phyloP scores from a whole-genome alignment of 2,113 vertebrate genomes.

The Muscicapa adusta region DNA sequence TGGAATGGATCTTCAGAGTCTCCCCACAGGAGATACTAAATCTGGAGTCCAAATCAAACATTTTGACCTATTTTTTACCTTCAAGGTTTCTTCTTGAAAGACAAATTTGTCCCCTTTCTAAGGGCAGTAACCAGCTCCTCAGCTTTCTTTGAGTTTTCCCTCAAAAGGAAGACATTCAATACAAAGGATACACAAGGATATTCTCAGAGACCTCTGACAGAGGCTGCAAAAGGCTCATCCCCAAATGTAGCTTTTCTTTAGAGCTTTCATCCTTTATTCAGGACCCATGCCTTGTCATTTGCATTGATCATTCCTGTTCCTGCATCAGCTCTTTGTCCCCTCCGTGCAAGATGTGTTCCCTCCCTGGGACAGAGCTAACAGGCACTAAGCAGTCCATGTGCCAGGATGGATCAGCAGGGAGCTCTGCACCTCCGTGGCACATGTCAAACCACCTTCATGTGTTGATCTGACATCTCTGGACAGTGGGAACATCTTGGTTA shows the following conservation, averaged over 20 bases:
- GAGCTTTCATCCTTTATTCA: neutral
- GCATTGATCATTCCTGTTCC: neutral
- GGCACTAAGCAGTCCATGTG: fast-evolving
- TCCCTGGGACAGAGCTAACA: neutral
- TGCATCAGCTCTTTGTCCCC: neutral
- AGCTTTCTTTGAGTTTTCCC: neutral
- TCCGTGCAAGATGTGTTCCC: fast-evolving
- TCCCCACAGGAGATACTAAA: neutral
- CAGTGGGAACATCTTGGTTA: neutral
- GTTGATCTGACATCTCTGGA: neutral
- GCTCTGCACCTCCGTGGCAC: neutral
- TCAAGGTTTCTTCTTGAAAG: neutral
- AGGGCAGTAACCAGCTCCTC: neutral
- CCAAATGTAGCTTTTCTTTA: neutral
- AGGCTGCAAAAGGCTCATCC: neutral
- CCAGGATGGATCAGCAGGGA: neutral
- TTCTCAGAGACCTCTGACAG: neutral
- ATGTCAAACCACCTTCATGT: neutral
- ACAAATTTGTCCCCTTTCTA: neutral
- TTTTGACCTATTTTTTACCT: neutral
- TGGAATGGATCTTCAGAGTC: neutral
- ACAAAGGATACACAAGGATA: neutral
- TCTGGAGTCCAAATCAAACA: neutral
- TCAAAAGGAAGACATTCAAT: neutral
- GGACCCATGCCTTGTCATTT: neutral